phyloP scores from a whole-genome alignment of 2,797 vertebrate species.

The Sarcophilus harrisii region DNA sequence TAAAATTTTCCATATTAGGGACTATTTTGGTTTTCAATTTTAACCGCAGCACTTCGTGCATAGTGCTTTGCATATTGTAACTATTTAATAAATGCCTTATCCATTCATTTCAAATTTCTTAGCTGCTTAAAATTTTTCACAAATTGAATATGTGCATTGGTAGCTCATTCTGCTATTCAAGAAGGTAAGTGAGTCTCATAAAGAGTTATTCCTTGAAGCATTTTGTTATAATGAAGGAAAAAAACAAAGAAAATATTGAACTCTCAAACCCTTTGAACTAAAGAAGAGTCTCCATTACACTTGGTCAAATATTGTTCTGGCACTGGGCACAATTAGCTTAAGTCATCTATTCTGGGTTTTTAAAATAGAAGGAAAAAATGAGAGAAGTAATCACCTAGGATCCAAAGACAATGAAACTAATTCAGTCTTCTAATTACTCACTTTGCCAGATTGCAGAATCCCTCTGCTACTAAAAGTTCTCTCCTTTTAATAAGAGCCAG shows the following conservation, averaged over 20 bases:
- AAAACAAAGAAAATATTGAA: background rate
- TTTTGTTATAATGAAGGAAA: background rate
- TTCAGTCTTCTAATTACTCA: background rate
- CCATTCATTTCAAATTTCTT: background rate
- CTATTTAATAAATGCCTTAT: background rate
- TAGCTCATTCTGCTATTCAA: background rate
- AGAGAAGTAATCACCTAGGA: background rate
- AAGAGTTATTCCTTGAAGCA: background rate
- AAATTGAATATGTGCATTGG: background rate
- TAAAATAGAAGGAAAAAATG: background rate
- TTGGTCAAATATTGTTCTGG: background rate
- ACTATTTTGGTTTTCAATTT: background rate
- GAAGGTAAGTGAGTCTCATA: background rate
- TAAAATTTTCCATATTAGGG: background rate
- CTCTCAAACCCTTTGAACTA: background rate
- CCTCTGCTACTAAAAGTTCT: background rate
- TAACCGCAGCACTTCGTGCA: background rate
- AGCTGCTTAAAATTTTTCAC: background rate
- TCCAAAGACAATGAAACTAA: background rate
- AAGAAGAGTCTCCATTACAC: background rate
- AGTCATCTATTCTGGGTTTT: background rate
- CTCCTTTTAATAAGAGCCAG: background rate
- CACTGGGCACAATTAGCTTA: background rate
- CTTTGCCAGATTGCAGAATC: background rate
- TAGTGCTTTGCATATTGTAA: background rate